Base-by-base conservation (phyloP, 2,113 vertebrate genomes). In the Cariama cristata region DNA sequence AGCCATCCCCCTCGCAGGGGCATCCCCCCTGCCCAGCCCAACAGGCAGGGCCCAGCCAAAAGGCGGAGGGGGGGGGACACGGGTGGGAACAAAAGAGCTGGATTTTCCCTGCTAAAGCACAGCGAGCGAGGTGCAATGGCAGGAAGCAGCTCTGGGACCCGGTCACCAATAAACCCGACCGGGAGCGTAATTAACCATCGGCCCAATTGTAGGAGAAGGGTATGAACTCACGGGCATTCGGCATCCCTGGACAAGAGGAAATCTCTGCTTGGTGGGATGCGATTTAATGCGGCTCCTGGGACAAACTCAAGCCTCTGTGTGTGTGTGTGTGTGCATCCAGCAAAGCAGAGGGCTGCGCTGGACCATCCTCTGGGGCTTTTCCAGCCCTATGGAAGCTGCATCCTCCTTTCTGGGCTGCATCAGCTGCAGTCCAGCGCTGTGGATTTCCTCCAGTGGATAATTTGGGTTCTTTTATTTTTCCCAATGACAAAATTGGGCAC, bases 11-110 rank as follows among this genome's bases (percentile, higher is more conserved):
- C 33, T 60, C 5, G 2, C 33, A 42, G 35, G 14, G 71, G 40
- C 15, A 50, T 55, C 52, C 3, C 2, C 53, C 68, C 44, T 55
- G 53, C 38, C 38, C 6, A 3, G n/a, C 15, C 30, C 0, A 11
- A 20, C 23, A 35, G 53, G 53, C 69, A 63, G 47, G 21, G 6
- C 49, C 49, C 47, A n/a, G 53, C 67, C 69, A 21, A 71, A 83
- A 60, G 5, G 8, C 3, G 0, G 17, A 5, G 13, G 27, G 5
- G 27, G 5, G 45, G 49, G 33, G 27, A 5, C 32, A 15, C 5
- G 1, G 3, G 33, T 33, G 60, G 81, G 62, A 47, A n/a, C 26
- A 27, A 56, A 68, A 89, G 24, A 38, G 8, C 2, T 0, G 3
- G 40, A 49, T 76, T 88, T 83, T 83, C 30, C 53, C 14, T 47